These are phyloP conservation scores for Drosophila persimilis DNA, from an alignment of 1,140 invertebrate genomes.

Conservation along the genomic window DNA sequence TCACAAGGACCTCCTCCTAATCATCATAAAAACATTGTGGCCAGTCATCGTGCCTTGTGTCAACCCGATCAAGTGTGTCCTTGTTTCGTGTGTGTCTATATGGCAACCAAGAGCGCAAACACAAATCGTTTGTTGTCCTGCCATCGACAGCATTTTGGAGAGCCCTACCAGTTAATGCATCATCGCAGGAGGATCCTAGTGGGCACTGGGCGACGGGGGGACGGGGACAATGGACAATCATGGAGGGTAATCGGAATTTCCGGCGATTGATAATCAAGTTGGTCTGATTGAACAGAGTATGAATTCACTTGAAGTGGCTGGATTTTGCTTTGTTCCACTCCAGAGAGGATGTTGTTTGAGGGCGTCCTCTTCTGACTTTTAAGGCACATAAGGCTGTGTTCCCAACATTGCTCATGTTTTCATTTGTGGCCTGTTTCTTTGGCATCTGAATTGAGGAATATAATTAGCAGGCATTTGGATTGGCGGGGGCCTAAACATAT, in stretches of 20 bases:
- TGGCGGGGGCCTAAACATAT: too few relatives aligned
- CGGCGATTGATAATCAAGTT: not conserved
- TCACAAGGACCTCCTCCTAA: slow-evolving; percentile 33
- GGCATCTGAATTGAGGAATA: too few relatives aligned
- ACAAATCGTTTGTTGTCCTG: slow-evolving; percentile 14
- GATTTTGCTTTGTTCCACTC: not conserved
- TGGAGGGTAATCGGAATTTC: slow-evolving; percentile 8
- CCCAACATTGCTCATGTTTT: too few relatives aligned
- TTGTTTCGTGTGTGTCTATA: slow-evolving; percentile 6
- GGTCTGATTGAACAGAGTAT: not conserved
- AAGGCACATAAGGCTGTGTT: too few relatives aligned
- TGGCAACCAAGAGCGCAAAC: slow-evolving; percentile 4
- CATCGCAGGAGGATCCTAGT: not conserved
- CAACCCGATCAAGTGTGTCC: slow-evolving; percentile 48
- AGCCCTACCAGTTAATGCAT: not conserved
- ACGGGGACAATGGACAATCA: not conserved
- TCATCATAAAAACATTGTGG: slow-evolving; percentile 46
- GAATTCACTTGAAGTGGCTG: not conserved
- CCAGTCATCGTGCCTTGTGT: slow-evolving; percentile 48
- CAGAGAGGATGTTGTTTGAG: too few relatives aligned
- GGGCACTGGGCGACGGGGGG: too few relatives aligned
- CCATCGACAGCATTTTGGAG: slow-evolving; percentile 4
- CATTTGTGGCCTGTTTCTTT: too few relatives aligned
- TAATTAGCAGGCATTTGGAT: too few relatives aligned
- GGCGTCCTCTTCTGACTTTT: too few relatives aligned